Percentiles rank a stretch among this genome's conserved stretches.
These are phyloP conservation scores for Saccostrea glomerata DNA, from an alignment of 1,140 invertebrate genomes.

Conservation along the genomic window DNA sequence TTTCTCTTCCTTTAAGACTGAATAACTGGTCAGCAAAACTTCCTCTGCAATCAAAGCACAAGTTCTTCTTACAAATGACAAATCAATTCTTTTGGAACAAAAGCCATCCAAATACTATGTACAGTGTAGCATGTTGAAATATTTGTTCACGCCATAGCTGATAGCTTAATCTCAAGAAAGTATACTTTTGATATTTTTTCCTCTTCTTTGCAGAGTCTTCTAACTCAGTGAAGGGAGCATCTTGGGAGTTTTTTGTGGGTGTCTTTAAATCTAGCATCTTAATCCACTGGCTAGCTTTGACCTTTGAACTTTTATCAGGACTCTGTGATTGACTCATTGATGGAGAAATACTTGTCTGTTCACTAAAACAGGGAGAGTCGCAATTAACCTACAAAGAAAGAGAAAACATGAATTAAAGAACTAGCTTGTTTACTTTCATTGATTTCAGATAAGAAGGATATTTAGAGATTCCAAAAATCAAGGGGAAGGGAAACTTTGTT, in stretches of 20 bases:
- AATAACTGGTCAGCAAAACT: slow-evolving; percentile 54
- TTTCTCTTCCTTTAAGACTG: slow-evolving; percentile 49
- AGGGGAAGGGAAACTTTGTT: too few relatives aligned
- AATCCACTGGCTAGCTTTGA: slow-evolving; percentile 62
- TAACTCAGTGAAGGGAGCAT: background rate
- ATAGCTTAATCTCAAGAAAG: background rate
- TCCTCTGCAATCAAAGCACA: slow-evolving; percentile 38
- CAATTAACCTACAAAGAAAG: background rate
- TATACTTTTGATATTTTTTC: slow-evolving; percentile 41
- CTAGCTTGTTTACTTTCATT: too few relatives aligned
- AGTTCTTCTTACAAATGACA: background rate
- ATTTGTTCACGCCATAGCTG: too few relatives aligned
- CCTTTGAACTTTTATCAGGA: slow-evolving; percentile 42
- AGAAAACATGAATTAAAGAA: background rate
- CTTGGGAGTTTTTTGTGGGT: slow-evolving; percentile 50
- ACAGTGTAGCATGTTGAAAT: too few relatives aligned
- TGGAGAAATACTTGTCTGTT: slow-evolving; percentile 12
- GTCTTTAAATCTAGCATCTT: slow-evolving; percentile 58
- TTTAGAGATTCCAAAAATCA: too few relatives aligned
- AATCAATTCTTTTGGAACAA: too few relatives aligned
- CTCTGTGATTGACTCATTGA: slow-evolving; percentile 31
- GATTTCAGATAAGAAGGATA: too few relatives aligned
- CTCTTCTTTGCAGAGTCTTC: slow-evolving; percentile 61
- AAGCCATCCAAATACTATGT: too few relatives aligned
- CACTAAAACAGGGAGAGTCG: background rate